These are phyloP conservation scores for Rhynchonycteris naso DNA, from an alignment of 2,797 vertebrate species.

Conservation along the genomic window DNA sequence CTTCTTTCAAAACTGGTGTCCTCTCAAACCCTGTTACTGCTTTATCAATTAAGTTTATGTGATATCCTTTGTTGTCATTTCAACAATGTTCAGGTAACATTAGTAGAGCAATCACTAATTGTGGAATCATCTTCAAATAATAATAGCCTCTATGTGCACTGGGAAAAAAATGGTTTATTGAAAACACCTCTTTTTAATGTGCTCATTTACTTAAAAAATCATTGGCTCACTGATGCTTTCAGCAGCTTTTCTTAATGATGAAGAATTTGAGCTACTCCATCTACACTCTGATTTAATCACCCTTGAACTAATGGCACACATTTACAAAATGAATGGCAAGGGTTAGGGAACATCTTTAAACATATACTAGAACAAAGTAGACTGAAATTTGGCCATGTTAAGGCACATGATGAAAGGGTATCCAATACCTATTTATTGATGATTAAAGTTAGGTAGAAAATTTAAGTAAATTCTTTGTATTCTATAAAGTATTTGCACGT, in stretches of 20 bases:
- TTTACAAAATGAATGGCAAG: not conserved
- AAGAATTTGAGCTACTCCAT: constrained; percentile 19
- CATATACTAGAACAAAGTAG: not conserved
- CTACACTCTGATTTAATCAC: not conserved
- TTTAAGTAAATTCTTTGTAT: constrained; percentile 14
- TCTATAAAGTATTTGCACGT: constrained; percentile 11
- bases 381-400: not conserved
- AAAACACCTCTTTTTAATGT: not conserved
- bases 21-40: no score
- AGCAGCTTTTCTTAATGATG: constrained; percentile 32
- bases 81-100: not conserved
- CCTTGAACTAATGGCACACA: constrained; percentile 34
- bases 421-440: not conserved
- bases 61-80: no score
- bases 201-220: not conserved
- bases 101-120: not conserved
- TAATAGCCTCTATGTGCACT: not conserved
- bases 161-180: not conserved
- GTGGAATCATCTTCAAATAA: not conserved
- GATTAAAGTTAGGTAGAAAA: not conserved
- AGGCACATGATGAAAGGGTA: not conserved
- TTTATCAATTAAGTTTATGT: no score
- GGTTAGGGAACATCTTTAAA: not conserved
- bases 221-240: constrained; percentile 21
- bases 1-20: no score